These are phyloP conservation scores for Eretmocerus hayati DNA, from an alignment of 2,888 invertebrate genomes.

Conservation along the genomic window DNA sequence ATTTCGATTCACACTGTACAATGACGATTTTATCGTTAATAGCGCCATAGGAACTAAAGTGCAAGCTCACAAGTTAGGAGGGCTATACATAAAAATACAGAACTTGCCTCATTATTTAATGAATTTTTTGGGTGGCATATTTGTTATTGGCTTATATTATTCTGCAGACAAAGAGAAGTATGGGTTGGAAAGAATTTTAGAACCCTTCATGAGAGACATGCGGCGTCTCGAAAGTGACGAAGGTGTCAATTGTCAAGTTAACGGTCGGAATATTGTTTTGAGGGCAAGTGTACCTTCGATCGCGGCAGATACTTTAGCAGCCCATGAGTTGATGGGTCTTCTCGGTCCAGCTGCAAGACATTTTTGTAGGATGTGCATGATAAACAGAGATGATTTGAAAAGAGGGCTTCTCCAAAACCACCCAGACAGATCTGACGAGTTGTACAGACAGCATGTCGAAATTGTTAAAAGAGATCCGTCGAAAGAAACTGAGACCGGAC, in stretches of 20 bases:
- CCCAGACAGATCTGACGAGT: background rate
- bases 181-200: constrained; percentile 11
- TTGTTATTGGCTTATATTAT: constrained; percentile 18
- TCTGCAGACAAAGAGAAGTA: constrained; percentile 17
- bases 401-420: background rate
- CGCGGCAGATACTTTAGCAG: constrained; percentile 19
- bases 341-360: constrained; percentile 16
- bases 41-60: constrained; percentile 23
- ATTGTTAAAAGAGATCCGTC: background rate
- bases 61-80: constrained; percentile 22
- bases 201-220: constrained; percentile 13
- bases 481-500: background rate
- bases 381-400: constrained; percentile 4
- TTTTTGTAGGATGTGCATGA: constrained; percentile 21
- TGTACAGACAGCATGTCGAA: background rate
- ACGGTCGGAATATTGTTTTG: background rate
- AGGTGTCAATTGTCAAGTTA: background rate
- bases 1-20: constrained; percentile 22
- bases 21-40: constrained; percentile 24
- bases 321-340: constrained; percentile 19
- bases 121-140: constrained; percentile 19
- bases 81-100: constrained; percentile 22
- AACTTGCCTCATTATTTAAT: constrained; percentile 22
- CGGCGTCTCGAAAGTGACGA: constrained; percentile 13
- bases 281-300: constrained; percentile 13